Base-by-base conservation (phyloP, 35 echinoderm and acorn worm genomes). In the Heliocidaris tuberculata region DNA sequence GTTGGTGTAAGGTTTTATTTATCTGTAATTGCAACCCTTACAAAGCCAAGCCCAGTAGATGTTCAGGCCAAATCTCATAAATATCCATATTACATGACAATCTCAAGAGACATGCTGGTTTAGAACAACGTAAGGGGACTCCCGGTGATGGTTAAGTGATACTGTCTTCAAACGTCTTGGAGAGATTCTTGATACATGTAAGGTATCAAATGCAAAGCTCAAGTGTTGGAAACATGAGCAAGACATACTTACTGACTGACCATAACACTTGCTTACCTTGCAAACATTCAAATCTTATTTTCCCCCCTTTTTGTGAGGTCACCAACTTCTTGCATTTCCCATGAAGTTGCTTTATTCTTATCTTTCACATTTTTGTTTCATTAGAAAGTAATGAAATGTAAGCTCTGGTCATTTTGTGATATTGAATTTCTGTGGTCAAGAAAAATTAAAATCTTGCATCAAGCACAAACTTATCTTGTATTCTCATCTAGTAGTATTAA, bases 81-180 rank as follows among this genome's bases (percentile, higher is more conserved):
- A 78, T 78, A 78, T 78, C 65, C 65, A 78, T 78, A 78, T 78
- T 29, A 78, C 65, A n/a, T 78, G 65, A 78, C 65, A 78, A 78
- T 78, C 65, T 78, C 27, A 27, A 78, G 16, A 24, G 65, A 27
- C 65, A 27, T 6, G 27, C 21, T 78, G 65, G 27, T 78, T 78
- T 78, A 78, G 27, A 2, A 24, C 27, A 78, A 19, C 15, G 65
- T 78, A 78, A 78, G 21, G 65, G 27, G 65, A 78, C 65, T n/a
- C 65, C 65, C 27, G 65, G 21, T 78, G 65, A n/a, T 1, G 27
- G 65, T 27, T 24, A 78, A 17, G 27, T 78, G 65, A 78, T 78
- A 78, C 65, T 21, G 27, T 78, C 65, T 78, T 78, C 65, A 27
- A 78, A 78, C 65, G 65, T 78, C 65, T 78, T 78, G 65, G 65